Conservation (phyloP, 2,888 invertebrate species). For the Pandemis corylana region DNA sequence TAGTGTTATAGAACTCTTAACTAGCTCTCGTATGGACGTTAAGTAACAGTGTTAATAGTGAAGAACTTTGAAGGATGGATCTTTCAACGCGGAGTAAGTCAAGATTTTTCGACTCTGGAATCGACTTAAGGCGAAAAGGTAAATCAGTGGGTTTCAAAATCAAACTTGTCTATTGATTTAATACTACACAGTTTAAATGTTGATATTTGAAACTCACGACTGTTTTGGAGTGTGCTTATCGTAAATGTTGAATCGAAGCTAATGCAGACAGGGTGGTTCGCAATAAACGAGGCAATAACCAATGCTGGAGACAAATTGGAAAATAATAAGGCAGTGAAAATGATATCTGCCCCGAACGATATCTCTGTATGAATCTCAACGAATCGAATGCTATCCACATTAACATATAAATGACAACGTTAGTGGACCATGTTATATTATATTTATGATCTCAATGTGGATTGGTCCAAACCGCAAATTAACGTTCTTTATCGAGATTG, state of each 20-base stretch:
- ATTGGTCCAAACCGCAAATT: constrained; percentile 28
- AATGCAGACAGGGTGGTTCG: constrained; percentile 62
- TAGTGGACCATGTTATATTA: constrained; percentile 77
- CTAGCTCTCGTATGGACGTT: constrained; percentile 23
- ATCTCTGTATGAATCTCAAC: constrained; percentile 79
- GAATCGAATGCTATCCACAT: constrained; percentile 74
- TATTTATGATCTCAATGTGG: constrained; percentile 63
- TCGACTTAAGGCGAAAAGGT: constrained; percentile 83
- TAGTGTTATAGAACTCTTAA: constrained; percentile 40
- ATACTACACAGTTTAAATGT: not conserved
- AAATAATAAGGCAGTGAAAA: constrained; percentile 84
- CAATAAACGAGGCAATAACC: constrained; percentile 80
- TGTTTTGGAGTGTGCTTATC: constrained; percentile 34
- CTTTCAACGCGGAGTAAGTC: constrained; percentile 82
- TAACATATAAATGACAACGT: constrained; percentile 84
- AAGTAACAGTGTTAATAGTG: constrained; percentile 46
- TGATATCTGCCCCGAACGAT: constrained; percentile 80
- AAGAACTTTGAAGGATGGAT: constrained; percentile 68
- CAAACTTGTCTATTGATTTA: constrained; percentile 3
- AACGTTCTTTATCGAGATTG: constrained; percentile 29
- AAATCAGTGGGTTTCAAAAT: constrained; percentile 53
- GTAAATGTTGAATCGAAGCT: constrained; percentile 49
- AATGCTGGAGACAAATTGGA: constrained; percentile 83
- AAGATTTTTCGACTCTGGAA: constrained; percentile 85
- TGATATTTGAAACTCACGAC: constrained; percentile 37